Evolutionary conservation across 2,113 vertebrate species (phyloP).

Genomic region (Larimichthys crocea): DNA sequence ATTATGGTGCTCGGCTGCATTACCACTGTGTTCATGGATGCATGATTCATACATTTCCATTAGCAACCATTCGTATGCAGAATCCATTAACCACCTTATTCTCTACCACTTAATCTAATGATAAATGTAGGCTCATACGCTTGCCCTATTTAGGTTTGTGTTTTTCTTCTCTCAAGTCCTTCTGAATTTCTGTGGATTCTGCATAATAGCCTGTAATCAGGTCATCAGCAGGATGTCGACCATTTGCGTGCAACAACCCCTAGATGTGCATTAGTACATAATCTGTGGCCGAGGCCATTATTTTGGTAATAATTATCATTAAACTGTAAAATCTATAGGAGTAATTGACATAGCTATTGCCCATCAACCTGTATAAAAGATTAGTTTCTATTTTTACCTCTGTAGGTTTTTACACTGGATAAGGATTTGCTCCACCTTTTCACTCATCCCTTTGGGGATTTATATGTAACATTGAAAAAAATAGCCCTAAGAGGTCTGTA

Average conservation of each 20-base stretch:
- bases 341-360: neutral
- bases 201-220: constrained; percentile 55
- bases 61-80: constrained; percentile 41
- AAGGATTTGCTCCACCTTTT: constrained; percentile 5
- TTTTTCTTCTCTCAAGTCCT: constrained; percentile 24
- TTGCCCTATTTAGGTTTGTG: constrained; percentile 21
- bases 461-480: neutral
- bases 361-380: constrained; percentile 1
- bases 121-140: constrained; percentile 33
- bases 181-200: constrained; percentile 31
- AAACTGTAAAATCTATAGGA: constrained; percentile 23
- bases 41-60: constrained; percentile 58
- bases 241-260: constrained; percentile 25
- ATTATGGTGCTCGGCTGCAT: constrained; percentile 37
- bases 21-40: constrained; percentile 41
- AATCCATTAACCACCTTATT: constrained; percentile 61
- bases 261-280: constrained; percentile 53
- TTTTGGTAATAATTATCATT: constrained; percentile 41
- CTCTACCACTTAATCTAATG: constrained; percentile 44
- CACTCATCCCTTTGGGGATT: neutral
- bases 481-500: neutral
- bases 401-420: neutral
- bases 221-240: constrained; percentile 36
- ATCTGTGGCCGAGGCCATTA: constrained; percentile 39
- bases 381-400: neutral